A percentile compares a stretch with the other conserved stretches of the same genome.
These are phyloP conservation scores for Phyllostomus hastatus DNA, from an alignment of 2,113 vertebrate genomes.

Conservation along the genomic window DNA sequence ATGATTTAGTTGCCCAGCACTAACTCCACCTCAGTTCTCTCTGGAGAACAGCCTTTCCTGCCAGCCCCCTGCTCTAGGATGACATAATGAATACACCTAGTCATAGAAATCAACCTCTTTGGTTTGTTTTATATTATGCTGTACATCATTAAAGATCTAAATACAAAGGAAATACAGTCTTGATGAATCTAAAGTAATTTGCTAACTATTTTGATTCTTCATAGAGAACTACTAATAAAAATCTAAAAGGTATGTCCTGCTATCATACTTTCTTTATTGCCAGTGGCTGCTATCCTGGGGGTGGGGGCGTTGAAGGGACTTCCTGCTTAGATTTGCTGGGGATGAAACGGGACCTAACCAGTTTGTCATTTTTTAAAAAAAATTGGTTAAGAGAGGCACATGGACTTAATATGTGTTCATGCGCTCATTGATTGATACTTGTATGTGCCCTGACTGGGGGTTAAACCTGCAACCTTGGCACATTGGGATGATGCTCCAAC, in stretches of 20 bases:
- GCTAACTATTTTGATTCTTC: conserved; percentile 87
- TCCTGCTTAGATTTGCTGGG: background rate
- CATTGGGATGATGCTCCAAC: too few relatives aligned
- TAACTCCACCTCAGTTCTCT: conserved; percentile 68
- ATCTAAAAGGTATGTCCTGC: conserved; percentile 61
- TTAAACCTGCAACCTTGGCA: too few relatives aligned
- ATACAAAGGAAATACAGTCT: conserved; percentile 78
- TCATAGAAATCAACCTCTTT: conserved; percentile 77
- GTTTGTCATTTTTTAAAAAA: background rate
- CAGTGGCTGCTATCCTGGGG: background rate
- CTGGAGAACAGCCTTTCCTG: conserved; percentile 46
- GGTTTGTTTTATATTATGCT: conserved; percentile 81
- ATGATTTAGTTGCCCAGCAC: conserved; percentile 66
- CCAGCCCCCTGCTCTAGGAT: conserved; percentile 73
- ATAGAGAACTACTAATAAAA: conserved; percentile 86
- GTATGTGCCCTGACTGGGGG: too few relatives aligned
- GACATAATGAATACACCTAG: conserved; percentile 76
- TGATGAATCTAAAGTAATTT: conserved; percentile 82
- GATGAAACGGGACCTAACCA: background rate
- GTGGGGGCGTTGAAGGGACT: background rate
- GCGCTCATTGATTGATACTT: too few relatives aligned
- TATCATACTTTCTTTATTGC: conserved; percentile 65
- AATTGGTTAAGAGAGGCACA: too few relatives aligned
- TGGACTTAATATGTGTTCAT: too few relatives aligned
- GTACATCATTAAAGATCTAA: conserved; percentile 82